Evolutionary conservation across 2,797 vertebrate species (phyloP).

Genomic region (Rhabdomys pumilio): DNA sequence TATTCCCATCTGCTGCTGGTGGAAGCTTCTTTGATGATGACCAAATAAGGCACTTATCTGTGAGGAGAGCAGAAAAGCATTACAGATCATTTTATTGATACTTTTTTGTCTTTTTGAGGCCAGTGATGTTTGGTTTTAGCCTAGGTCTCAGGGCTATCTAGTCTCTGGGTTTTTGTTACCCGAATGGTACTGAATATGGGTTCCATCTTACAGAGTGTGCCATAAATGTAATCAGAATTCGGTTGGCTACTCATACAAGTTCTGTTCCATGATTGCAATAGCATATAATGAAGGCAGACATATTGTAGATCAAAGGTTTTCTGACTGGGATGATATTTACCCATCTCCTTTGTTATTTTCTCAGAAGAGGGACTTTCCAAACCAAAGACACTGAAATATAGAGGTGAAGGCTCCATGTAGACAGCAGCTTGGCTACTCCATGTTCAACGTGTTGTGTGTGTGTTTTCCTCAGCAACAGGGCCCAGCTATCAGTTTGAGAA

Average conservation of each 20-base stretch:
- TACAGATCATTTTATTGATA: not conserved
- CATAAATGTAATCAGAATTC: not conserved
- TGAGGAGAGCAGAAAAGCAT: not conserved
- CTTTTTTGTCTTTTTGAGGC: no score
- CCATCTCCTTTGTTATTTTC: not conserved
- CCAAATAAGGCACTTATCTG: not conserved
- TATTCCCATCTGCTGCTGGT: not conserved
- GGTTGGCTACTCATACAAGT: not conserved
- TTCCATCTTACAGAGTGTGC: not conserved
- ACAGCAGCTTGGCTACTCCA: not conserved
- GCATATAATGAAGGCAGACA: not conserved
- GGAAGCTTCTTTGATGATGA: not conserved
- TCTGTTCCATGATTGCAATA: not conserved
- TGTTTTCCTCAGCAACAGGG: not conserved
- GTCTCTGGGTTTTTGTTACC: not conserved
- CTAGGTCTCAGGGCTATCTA: not conserved
- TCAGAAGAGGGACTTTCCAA: not conserved
- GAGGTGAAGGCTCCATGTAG: not conserved
- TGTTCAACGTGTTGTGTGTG: not conserved
- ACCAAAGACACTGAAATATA: not conserved
- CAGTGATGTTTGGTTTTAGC: not conserved
- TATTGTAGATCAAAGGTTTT: not conserved
- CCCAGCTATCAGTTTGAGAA: not conserved
- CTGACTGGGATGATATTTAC: not conserved
- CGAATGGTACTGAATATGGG: not conserved